Evolutionary conservation across 2,797 vertebrate species (phyloP).

Genomic region (Premnoplex brunnescens): DNA sequence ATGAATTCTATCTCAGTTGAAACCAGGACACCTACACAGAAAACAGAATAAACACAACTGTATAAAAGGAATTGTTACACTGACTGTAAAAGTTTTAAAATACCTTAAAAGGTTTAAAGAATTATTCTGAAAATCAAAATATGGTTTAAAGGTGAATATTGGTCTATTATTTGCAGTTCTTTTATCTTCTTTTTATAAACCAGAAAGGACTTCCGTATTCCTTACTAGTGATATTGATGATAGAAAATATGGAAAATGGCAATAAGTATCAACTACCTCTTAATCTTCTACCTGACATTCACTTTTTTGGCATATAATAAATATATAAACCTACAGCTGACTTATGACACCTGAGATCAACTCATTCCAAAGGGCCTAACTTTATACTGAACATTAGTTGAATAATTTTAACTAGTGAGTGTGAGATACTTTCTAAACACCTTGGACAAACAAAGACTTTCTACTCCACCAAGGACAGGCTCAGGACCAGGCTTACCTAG

Average conservation of each 20-base stretch:
- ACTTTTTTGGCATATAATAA: not conserved
- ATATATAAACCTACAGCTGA: fast-evolving
- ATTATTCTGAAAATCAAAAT: not conserved
- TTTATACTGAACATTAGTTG: not conserved
- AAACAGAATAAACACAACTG: not conserved
- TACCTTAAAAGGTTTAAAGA: not conserved
- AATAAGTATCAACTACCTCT: not conserved
- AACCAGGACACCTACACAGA: not conserved
- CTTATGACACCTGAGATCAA: not conserved
- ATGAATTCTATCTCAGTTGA: not conserved
- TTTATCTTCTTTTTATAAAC: not conserved
- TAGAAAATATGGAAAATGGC: not conserved
- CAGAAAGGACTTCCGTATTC: not conserved
- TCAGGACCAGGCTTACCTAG: not conserved
- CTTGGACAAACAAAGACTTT: not conserved
- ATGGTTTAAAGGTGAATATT: not conserved
- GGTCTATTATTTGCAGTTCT: not conserved
- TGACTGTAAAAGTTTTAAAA: not conserved
- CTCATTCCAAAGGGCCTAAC: not conserved
- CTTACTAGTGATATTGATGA: not conserved
- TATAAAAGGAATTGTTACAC: not conserved
- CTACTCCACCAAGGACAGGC: not conserved
- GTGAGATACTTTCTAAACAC: not conserved
- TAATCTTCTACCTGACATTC: not conserved
- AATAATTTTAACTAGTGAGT: not conserved